Evolutionary conservation across 2,797 vertebrate species (phyloP), one percentile per base, ranked within the genome.

Genomic region (Tadarida brasiliensis): DNA sequence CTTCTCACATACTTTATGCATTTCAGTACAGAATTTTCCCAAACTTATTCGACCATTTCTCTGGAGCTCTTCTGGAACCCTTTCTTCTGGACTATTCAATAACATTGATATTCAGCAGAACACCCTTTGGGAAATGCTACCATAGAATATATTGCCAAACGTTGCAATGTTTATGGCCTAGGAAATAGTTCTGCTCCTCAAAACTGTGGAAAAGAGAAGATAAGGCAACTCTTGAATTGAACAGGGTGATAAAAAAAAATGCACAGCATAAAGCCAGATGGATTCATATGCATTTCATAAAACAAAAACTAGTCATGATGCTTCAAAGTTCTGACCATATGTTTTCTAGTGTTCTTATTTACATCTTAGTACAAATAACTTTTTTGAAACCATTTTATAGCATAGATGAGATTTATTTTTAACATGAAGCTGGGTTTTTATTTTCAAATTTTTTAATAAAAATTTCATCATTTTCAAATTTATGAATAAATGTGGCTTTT

Each of bases 401-500:
- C 1, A 1, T 44, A 83, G 28, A 7, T 83, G 33, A 81, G 19
- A 61, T 33, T 74, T 59, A 28, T 67, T 73, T 74, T 81, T 63
- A 90, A 47, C 14, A 26, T 20, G 4, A 59, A 91, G 11, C 33
- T 78, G n/a, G 3, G 0, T 81, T 85, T 77, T 68, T 11, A 54
- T 33, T 85, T 57, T 56, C 57, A 73, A 30, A 81, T 30, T 84
- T 87, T 26, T 87, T 7, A 91, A 28, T 71, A 61, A 90, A 87
- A 67, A 67, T 73, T 56, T 85, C 24, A 35, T 68, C n/a, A 85
- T 56, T 90, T 77, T 44, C 12, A 88, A 85, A 51, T n/a, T 90
- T 87, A 33, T 92, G 15, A 93, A 44, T 81, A 59, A 90, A 94
- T 81, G 71, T 77, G 16, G 5, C 47, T 89, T 84, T 95, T 93